These are phyloP conservation scores for Rhyzopertha dominica DNA, from an alignment of 1,140 invertebrate genomes.

Conservation along the genomic window DNA sequence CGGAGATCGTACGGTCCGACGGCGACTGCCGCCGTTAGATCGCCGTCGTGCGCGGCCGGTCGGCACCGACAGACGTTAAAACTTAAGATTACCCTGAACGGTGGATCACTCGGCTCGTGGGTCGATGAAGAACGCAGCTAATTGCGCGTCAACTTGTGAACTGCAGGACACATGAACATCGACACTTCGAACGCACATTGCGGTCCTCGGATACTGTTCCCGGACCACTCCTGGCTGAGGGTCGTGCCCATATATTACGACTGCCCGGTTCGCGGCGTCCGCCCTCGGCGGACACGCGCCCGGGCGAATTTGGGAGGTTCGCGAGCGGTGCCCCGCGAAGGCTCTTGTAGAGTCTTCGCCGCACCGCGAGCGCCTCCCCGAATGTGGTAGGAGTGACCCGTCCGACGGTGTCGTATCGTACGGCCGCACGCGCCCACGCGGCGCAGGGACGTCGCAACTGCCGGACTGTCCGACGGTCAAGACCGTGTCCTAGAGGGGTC, in stretches of 20 bases:
- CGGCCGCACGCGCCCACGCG: neutral
- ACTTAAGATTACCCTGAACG: slow-evolving; percentile 50
- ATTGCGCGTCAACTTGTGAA: slow-evolving; percentile 72
- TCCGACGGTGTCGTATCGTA: too few species aligned
- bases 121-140: slow-evolving; percentile 81
- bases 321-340: too few species aligned
- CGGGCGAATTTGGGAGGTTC: too few species aligned
- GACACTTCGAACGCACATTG: slow-evolving; percentile 75
- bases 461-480: slow-evolving; percentile 8
- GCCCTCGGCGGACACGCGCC: too few species aligned
- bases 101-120: slow-evolving; percentile 70
- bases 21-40: neutral
- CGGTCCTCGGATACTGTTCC: slow-evolving; percentile 50
- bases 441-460: slow-evolving; percentile 3
- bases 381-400: too few species aligned
- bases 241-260: slow-evolving; percentile 14
- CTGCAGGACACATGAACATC: slow-evolving; percentile 76
- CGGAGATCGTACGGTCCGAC: too few species aligned
- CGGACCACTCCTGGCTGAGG: slow-evolving; percentile 57
- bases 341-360: too few species aligned
- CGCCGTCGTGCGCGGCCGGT: neutral
- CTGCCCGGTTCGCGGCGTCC: too few species aligned
- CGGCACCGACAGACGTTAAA: neutral
- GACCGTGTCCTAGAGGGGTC: too few species aligned
- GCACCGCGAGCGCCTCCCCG: too few species aligned